Conservation (phyloP, 2,888 invertebrate species). For the Phaedon cochleariae region DNA sequence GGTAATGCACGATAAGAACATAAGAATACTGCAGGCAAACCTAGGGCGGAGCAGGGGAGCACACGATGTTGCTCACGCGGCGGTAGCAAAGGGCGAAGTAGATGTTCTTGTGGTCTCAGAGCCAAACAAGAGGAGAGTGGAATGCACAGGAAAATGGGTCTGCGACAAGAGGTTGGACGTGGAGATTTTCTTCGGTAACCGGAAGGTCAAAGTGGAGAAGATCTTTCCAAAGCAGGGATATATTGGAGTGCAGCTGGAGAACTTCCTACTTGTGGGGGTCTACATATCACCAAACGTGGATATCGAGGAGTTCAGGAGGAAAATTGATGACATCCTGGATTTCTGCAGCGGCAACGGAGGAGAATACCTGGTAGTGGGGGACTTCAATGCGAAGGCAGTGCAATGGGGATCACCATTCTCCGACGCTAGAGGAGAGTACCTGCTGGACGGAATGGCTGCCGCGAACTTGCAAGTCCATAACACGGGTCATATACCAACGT, state of each 20-base stretch:
- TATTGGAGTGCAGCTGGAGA: background rate
- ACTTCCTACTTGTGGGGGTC: background rate
- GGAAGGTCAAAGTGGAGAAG: background rate
- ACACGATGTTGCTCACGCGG: no score
- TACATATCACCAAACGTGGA: slow-evolving; percentile 18
- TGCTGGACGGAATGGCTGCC: background rate
- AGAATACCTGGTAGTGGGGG: background rate
- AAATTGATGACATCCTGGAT: no score
- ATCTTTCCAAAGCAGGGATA: no score
- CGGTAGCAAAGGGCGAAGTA: no score
- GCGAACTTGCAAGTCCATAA: slow-evolving; percentile 3
- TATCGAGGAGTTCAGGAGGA: background rate
- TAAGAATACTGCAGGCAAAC: slow-evolving; percentile 18
- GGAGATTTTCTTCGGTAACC: slow-evolving; percentile 8
- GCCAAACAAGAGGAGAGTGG: slow-evolving; percentile 18
- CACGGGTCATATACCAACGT: slow-evolving; percentile 1
- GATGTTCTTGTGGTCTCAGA: slow-evolving; percentile 29
- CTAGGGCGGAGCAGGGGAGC: no score
- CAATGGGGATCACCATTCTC: background rate
- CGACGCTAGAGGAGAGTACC: slow-evolving; percentile 9
- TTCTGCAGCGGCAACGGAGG: background rate
- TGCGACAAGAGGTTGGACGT: slow-evolving; percentile 14
- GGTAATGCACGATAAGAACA: no score
- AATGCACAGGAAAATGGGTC: slow-evolving; percentile 12
- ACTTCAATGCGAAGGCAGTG: no score